phyloP scores from a whole-genome alignment of 1,140 invertebrate genomes.

The Euschistus heros region DNA sequence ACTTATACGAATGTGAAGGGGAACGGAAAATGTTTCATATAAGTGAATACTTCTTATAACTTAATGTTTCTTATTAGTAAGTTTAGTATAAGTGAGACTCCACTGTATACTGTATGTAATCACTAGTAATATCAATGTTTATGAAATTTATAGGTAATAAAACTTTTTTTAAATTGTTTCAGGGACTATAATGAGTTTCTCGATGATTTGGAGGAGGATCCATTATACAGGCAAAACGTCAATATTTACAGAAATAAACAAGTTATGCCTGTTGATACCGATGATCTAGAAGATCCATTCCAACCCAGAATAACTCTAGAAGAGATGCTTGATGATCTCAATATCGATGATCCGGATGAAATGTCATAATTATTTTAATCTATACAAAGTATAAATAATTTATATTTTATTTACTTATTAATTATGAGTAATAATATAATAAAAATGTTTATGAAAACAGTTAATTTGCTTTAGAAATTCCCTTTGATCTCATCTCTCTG shows the following conservation, averaged over 20 bases:
- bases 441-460: not conserved
- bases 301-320: constrained; percentile 79
- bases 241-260: constrained; percentile 84
- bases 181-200: constrained; percentile 92
- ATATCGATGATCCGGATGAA: constrained; percentile 52
- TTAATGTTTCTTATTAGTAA: too few species aligned
- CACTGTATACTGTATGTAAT: too few species aligned
- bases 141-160: too few species aligned
- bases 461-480: too few species aligned
- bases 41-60: too few species aligned
- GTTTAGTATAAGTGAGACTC: too few species aligned
- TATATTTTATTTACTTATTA: not conserved
- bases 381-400: not conserved
- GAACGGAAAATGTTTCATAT: too few species aligned
- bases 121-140: too few species aligned
- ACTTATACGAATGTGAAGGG: too few species aligned
- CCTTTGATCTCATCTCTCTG: too few species aligned
- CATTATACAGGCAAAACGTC: constrained; percentile 72
- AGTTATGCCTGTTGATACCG: constrained; percentile 44
- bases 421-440: not conserved
- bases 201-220: constrained; percentile 95
- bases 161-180: constrained; percentile 31
- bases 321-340: constrained; percentile 95
- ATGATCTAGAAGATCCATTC: constrained; percentile 55
- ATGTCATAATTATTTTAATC: constrained; percentile 6